A percentile compares a stretch with the other conserved stretches of the same genome.
Evolutionary conservation across 2,113 vertebrate genomes (phyloP).

Genomic region (Oncorhynchus nerka): DNA sequence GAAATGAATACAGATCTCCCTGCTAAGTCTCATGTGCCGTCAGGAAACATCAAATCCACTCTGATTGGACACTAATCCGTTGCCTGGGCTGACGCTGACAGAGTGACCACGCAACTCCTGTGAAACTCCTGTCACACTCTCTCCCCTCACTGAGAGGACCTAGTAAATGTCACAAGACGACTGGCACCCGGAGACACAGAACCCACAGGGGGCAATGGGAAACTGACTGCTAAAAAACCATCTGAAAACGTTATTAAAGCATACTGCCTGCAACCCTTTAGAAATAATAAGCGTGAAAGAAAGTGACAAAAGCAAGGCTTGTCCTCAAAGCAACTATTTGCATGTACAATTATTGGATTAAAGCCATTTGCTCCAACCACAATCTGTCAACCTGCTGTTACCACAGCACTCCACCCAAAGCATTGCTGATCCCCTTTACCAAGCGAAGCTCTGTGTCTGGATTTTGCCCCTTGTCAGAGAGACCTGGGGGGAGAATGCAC

Average conservation of each 20-base stretch:
- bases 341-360: background rate
- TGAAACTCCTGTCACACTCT: conserved; percentile 2
- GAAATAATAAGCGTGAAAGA: background rate
- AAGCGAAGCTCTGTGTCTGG: conserved; percentile 55
- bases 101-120: conserved; percentile 51
- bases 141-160: background rate
- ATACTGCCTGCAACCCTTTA: background rate
- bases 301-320: background rate
- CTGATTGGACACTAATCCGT: conserved; percentile 72
- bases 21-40: conserved; percentile 64
- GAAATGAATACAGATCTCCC: conserved; percentile 65
- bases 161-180: too few relatives aligned
- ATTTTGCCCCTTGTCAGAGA: conserved; percentile 43
- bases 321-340: background rate
- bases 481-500: conserved; percentile 46
- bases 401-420: conserved; percentile 39
- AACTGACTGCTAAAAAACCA: too few relatives aligned
- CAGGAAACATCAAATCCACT: conserved; percentile 73
- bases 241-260: background rate
- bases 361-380: background rate
- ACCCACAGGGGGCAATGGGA: too few relatives aligned
- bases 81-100: conserved; percentile 49
- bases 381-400: conserved; percentile 19
- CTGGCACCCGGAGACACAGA: too few relatives aligned
- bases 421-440: conserved; percentile 54